A percentile compares a stretch with the other conserved stretches of the same genome.
Conservation (phyloP, 1,140 invertebrate genomes). For the Drosophila bipectinata region DNA sequence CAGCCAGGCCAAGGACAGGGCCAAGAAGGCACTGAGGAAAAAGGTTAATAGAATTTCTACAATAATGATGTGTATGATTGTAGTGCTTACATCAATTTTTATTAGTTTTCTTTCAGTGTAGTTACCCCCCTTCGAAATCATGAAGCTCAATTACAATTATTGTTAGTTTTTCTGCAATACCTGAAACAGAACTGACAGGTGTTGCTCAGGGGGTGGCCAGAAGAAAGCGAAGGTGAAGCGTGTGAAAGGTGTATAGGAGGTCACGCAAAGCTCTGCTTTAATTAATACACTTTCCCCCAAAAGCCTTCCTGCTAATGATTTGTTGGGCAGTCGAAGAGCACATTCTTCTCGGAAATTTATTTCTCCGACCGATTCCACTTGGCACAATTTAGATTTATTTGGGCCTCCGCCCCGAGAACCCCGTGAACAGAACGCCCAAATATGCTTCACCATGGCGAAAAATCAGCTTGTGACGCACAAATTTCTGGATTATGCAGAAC, state of each 20-base stretch:
- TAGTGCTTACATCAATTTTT: not conserved
- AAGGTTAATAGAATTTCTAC: not conserved
- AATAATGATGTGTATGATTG: not conserved
- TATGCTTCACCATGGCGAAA: slow-evolving; percentile 48
- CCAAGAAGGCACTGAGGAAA: slow-evolving; percentile 29
- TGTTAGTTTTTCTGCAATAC: slow-evolving; percentile 56
- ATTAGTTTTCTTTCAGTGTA: slow-evolving; percentile 12
- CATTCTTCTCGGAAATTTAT: slow-evolving; percentile 32
- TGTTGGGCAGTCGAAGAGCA: slow-evolving; percentile 8
- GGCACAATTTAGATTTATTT: slow-evolving; percentile 31
- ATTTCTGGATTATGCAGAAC: slow-evolving; percentile 48
- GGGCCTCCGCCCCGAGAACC: not conserved
- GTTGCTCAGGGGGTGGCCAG: slow-evolving; percentile 10
- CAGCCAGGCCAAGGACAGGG: slow-evolving; percentile 52
- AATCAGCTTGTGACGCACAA: slow-evolving; percentile 58
- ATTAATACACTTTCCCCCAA: slow-evolving; percentile 55
- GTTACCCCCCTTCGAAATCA: slow-evolving; percentile 4
- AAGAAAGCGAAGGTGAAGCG: not conserved
- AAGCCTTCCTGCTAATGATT: slow-evolving; percentile 17
- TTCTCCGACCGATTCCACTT: slow-evolving; percentile 18
- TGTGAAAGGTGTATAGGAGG: slow-evolving; percentile 9
- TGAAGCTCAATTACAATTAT: slow-evolving; percentile 70
- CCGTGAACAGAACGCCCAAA: not conserved
- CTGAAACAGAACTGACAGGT: slow-evolving; percentile 64
- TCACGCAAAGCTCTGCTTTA: slow-evolving; percentile 53